phyloP scores from a whole-genome alignment of 2,113 vertebrate species.

The human (Homo sapiens) region GRCh38 chr13:39828501-39829000 shows the following conservation, averaged over 20 bases:
- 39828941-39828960: not conserved
- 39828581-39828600: not conserved
- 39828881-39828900: not conserved
- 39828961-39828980: not conserved
- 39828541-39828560: not conserved
- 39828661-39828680: not conserved
- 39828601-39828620: not conserved
- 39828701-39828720: not conserved
- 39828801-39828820: not conserved
- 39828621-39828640: not conserved
- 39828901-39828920: not conserved
- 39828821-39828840: not conserved
- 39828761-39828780: not conserved
- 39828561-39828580: not conserved
- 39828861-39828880: not conserved
- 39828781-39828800: not conserved
- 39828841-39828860: not conserved
- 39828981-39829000: not conserved
- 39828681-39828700: not conserved
- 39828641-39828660: not conserved
- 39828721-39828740: not conserved
- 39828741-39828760: not conserved
- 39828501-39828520: not conserved
- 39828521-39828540: not conserved
- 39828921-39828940: not conserved